Conservation (phyloP, 2,888 invertebrate genomes). For the Spodoptera exigua region DNA sequence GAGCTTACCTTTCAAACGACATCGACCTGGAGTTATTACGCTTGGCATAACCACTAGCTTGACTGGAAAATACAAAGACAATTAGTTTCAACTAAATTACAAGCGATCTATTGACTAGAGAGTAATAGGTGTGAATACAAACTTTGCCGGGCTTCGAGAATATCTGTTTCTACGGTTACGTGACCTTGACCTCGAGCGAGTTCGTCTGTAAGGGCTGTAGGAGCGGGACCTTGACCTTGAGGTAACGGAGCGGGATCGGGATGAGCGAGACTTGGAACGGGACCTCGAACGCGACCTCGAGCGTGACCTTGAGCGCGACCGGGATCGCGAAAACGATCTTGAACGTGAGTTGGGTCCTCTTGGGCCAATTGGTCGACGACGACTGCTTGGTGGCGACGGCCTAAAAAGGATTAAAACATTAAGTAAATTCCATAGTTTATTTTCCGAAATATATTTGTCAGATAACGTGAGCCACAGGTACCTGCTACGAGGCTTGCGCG, state of each 20-base stretch:
- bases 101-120: constrained; percentile 14
- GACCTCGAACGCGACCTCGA: constrained; percentile 66
- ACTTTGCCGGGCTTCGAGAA: constrained; percentile 80
- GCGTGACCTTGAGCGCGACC: constrained; percentile 68
- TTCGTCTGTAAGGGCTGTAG: constrained; percentile 75
- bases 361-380: constrained; percentile 73
- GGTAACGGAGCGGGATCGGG: constrained; percentile 69
- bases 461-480: constrained; percentile 51
- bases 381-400: constrained; percentile 62
- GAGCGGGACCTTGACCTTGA: constrained; percentile 72
- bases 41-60: constrained; percentile 76
- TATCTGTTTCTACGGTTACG: constrained; percentile 73
- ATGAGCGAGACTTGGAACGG: constrained; percentile 63
- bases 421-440: not conserved
- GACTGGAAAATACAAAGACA: constrained; percentile 72
- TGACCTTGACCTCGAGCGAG: constrained; percentile 67
- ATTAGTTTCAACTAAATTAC: constrained; percentile 39
- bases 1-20: constrained; percentile 84
- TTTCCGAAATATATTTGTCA: not conserved
- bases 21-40: constrained; percentile 83
- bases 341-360: constrained; percentile 73
- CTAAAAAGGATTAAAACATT: constrained; percentile 57
- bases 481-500: constrained; percentile 74
- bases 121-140: constrained; percentile 66
- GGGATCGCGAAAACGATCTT: constrained; percentile 64